Evolutionary conservation across 2,888 invertebrate species (phyloP), one percentile per base, ranked within the genome.

Genomic region (Odontothrips loti): DNA sequence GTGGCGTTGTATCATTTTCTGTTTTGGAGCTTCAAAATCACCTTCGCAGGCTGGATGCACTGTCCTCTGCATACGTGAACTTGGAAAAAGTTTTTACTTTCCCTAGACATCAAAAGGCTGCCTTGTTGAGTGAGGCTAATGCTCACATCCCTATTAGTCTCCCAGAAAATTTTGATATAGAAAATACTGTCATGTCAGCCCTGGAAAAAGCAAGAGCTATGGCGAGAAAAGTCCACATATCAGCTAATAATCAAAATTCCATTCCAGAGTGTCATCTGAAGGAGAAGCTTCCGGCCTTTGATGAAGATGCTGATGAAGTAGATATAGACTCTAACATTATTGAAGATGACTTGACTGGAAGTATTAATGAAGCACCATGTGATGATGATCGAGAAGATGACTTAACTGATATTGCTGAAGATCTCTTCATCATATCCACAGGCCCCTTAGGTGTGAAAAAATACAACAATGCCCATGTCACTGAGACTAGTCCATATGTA

Each of bases 1-100:
- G 63, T 63, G 63, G 63, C n/a, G 63, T 20, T n/a, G n/a, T n/a
- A 20, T n/a, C 63, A 63, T 63, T 63, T n/a, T n/a, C 63, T n/a
- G n/a, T 63, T 20, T n/a, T 63, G 17, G 63, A 63, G 9, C n/a
- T 63, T 9, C 20, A 63, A n/a, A n/a, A 63, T n/a, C 63, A 63
- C 63, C n/a, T 63, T 20, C 15, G 63, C 17, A 63, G 63, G n/a
- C 63, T 63, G 17, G 63, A 63, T n/a, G 9, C n/a, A n/a, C n/a
- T 63, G 17, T 63, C 63, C n/a, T 63, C 63, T 2, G n/a, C 63
- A 9, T 63, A 63, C 6, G n/a, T 63, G 15, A 63, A 63, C n/a
- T 20, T 63, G 9, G 17, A 17, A n/a, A 17, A 63, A 20, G 63
- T 63, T 1, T n/a, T 63, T n/a, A n/a, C 63, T 63, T 63, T 63